Conservation (phyloP, 2,797 vertebrate species). For the Zonotrichia albicollis region DNA sequence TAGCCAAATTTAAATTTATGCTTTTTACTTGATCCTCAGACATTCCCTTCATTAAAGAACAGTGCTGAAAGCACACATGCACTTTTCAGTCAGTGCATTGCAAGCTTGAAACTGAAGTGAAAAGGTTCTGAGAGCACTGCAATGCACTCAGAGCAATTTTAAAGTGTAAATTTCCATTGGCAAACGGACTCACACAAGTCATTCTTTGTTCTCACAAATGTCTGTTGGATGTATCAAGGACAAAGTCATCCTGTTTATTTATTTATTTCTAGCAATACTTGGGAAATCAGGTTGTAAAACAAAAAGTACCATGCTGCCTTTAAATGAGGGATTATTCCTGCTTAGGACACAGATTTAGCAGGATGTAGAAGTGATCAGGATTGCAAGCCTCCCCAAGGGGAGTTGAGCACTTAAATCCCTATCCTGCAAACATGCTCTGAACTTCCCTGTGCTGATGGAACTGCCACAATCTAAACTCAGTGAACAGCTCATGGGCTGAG, state of each 20-base stretch:
- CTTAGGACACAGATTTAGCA: neutral
- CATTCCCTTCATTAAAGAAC: constrained; percentile 9
- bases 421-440: neutral
- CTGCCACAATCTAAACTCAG: neutral
- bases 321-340: neutral
- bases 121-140: constrained; percentile 32
- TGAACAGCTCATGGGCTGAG: neutral
- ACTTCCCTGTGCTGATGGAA: neutral
- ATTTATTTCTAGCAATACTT: constrained; percentile 17
- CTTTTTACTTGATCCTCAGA: neutral
- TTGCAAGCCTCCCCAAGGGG: neutral
- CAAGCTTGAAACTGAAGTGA: constrained; percentile 25
- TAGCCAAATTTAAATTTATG: neutral
- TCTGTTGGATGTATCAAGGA: constrained; percentile 18
- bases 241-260: constrained; percentile 12
- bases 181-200: constrained; percentile 26
- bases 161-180: constrained; percentile 64
- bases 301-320: neutral
- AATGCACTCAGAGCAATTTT: neutral
- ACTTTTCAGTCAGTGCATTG: constrained; percentile 22
- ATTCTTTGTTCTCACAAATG: constrained; percentile 45
- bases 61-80: constrained; percentile 32
- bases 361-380: neutral
- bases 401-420: neutral
- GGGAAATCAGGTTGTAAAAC: neutral